These are phyloP conservation scores for Melitaea cinxia DNA, from an alignment of 1,140 invertebrate genomes.

Conservation along the genomic window DNA sequence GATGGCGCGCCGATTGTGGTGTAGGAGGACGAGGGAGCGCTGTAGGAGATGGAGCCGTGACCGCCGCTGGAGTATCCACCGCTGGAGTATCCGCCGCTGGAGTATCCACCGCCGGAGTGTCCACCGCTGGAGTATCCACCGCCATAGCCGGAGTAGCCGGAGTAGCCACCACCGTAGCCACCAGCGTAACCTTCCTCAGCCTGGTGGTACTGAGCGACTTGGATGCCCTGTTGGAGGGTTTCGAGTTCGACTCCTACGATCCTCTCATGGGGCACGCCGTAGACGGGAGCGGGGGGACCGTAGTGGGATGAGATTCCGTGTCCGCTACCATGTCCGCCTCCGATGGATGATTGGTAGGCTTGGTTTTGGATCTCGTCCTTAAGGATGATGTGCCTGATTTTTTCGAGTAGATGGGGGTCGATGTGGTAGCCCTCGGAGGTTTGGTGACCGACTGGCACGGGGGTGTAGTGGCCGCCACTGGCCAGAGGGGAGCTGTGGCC, in stretches of 20 bases:
- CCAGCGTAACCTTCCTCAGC: constrained; percentile 71
- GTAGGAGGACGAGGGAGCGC: constrained; percentile 59
- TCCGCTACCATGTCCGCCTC: constrained; percentile 74
- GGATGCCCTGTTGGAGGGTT: constrained; percentile 85
- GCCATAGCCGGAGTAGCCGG: constrained; percentile 50
- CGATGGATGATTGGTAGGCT: constrained; percentile 67
- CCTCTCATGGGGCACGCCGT: constrained; percentile 83
- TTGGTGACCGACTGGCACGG: constrained; percentile 87
- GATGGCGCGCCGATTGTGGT: constrained; percentile 75
- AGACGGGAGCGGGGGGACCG: constrained; percentile 81
- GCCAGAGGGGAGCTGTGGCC: constrained; percentile 76
- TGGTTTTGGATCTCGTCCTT: constrained; percentile 88
- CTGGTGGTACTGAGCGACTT: constrained; percentile 85
- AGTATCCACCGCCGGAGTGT: constrained; percentile 56
- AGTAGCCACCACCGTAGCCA: constrained; percentile 63
- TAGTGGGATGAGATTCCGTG: constrained; percentile 83
- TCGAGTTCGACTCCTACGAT: constrained; percentile 85
- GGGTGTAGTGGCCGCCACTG: constrained; percentile 87
- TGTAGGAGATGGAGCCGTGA: constrained; percentile 55
- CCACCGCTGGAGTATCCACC: constrained; percentile 54
- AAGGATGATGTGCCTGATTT: constrained; percentile 90
- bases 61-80: constrained; percentile 39
- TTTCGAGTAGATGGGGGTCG: constrained; percentile 88
- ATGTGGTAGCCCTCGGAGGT: constrained; percentile 90
- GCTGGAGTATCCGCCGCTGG: constrained; percentile 51